Evolutionary conservation across 1,140 invertebrate genomes (phyloP), one percentile per base, ranked within the genome.

Genomic region (Goniozus legneri): DNA sequence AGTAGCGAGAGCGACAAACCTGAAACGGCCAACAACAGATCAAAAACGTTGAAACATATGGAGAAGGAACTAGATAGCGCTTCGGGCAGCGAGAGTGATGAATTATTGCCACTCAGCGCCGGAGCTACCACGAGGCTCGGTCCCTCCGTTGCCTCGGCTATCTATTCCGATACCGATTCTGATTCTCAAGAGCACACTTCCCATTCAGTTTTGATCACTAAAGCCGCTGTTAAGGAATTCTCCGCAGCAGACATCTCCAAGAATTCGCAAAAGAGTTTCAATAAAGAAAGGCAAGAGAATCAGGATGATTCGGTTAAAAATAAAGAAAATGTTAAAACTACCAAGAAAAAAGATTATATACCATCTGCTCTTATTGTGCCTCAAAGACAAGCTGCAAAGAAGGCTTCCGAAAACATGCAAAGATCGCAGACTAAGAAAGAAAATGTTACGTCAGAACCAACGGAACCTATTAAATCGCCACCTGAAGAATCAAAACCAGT

Each of bases 371-470:
- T 92, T 22, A 91, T 93, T 58, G 91, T 94, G n/a, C 91, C 91
- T 1, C 91, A 94, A 67, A 77, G 91, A 40, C 87, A 92, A 71
- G 91, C 91, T 15, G 91, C 91, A 13, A 93, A 92, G 63, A 92
- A 93, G 67, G 90, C 90, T 2, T 88, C 88, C 2, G 91, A 92
- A 71, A 92, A 88, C 62, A 86, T 92, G 80, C 84, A 72, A 34
- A 59, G 69, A 14, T 65, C 69, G 13, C 65, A 67, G 31, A 43
- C 48, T 32, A 75, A 75, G 35, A 73, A 72, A 19, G 72, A 75
- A 7, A 55, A 48, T 10, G 8, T 49, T 24, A 48, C 50, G 8
- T 15, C 44, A 1, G 67, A 72, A 3, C 40, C 49, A 0, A 47
- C 55, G 1, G 67, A 72, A n/a, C 39, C 46, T 2, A 53, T 59